Evolutionary conservation across 1,140 invertebrate genomes (phyloP).

Genomic region (Polyergus mexicanus): DNA sequence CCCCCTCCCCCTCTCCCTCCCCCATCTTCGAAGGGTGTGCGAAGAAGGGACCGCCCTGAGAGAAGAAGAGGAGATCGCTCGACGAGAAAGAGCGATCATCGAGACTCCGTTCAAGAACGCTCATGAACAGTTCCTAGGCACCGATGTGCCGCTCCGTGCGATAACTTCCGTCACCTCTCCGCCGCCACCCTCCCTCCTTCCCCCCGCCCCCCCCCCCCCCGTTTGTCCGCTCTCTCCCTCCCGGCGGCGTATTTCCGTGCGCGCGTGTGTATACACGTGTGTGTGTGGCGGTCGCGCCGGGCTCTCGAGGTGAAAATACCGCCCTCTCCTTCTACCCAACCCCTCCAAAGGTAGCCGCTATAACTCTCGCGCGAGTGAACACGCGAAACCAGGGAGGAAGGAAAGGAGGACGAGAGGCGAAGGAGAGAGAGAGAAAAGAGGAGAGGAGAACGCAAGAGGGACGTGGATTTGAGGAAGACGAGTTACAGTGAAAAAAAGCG

Average conservation of each 20-base stretch:
- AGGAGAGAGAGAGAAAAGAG: neutral
- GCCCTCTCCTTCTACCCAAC: conserved; percentile 74
- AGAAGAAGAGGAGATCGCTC: neutral
- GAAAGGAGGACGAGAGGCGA: conserved; percentile 39
- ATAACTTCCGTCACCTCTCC: conserved; percentile 76
- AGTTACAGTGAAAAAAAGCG: conserved; percentile 7
- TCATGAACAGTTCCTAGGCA: conserved; percentile 72
- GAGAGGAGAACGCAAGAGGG: neutral
- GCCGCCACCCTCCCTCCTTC: conserved; percentile 60
- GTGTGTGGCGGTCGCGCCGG: conserved; percentile 71
- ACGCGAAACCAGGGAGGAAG: conserved; percentile 54
- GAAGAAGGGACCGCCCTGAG: conserved; percentile 43
- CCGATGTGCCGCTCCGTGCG: conserved; percentile 75
- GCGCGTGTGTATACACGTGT: conserved; percentile 64
- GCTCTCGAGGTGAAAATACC: conserved; percentile 77
- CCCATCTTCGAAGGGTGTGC: conserved; percentile 20
- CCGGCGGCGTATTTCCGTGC: conserved; percentile 50
- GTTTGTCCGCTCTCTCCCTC: conserved; percentile 38
- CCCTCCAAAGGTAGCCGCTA: conserved; percentile 71
- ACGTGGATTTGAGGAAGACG: conserved; percentile 32
- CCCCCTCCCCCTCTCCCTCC: too few species aligned
- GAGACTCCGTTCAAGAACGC: conserved; percentile 57
- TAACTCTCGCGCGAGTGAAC: conserved; percentile 63
- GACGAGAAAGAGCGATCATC: conserved; percentile 36
- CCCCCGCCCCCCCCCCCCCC: conserved; percentile 50